These are phyloP conservation scores for Chymomyza procnemis DNA, from an alignment of 2,888 invertebrate species.

Conservation along the genomic window DNA sequence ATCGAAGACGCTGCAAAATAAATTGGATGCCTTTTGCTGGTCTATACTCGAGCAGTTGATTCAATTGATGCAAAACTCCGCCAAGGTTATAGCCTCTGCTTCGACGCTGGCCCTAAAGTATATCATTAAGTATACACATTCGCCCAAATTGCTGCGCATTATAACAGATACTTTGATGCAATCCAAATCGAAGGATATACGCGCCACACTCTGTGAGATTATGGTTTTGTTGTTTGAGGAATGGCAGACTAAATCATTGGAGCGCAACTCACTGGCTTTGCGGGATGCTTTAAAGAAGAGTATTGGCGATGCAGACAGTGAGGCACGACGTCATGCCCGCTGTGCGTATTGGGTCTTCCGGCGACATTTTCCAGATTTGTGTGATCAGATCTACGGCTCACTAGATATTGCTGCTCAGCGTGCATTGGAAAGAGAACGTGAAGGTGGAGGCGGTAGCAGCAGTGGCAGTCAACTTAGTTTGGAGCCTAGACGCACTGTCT, in stretches of 20 bases:
- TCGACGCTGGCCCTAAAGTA: conserved; percentile 92
- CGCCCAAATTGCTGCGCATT: conserved; percentile 88
- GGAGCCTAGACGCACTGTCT: conserved; percentile 60
- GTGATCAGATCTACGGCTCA: conserved; percentile 89
- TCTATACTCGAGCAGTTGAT: conserved; percentile 90
- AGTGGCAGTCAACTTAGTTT: conserved; percentile 31
- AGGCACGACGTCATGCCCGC: conserved; percentile 85
- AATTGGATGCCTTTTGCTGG: conserved; percentile 92
- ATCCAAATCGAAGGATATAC: conserved; percentile 95
- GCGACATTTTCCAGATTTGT: conserved; percentile 93
- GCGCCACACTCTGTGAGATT: conserved; percentile 88
- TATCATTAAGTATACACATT: conserved; percentile 90
- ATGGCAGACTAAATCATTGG: conserved; percentile 91
- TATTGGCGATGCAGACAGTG: conserved; percentile 94
- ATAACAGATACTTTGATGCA: conserved; percentile 86
- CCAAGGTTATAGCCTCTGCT: conserved; percentile 95
- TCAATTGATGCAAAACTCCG: conserved; percentile 94
- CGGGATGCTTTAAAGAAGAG: conserved; percentile 92
- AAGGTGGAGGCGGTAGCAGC: conserved; percentile 66
- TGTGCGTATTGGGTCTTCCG: conserved; percentile 95
- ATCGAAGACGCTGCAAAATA: conserved; percentile 89
- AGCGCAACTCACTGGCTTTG: conserved; percentile 87
- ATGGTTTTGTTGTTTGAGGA: conserved; percentile 89
- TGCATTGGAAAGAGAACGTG: conserved; percentile 81
- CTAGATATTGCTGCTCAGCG: conserved; percentile 87